phyloP scores from a whole-genome alignment of 2,113 vertebrate genomes.

The Abramis brama region DNA sequence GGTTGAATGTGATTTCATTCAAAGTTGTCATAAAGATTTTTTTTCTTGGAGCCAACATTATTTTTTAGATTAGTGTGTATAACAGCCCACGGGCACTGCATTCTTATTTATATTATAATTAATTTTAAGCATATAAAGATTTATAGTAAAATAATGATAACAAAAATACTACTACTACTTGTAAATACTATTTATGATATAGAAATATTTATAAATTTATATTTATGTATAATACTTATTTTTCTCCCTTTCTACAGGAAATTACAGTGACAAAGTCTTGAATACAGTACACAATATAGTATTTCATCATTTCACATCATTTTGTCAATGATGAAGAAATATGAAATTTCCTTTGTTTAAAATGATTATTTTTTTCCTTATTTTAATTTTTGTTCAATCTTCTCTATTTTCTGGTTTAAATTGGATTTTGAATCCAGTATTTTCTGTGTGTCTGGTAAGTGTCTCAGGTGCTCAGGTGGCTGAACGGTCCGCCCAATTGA shows the following conservation, averaged over 20 bases:
- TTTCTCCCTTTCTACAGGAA: background rate
- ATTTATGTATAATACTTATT: too few species aligned
- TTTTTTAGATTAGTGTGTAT: background rate
- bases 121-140: background rate
- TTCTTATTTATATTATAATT: background rate
- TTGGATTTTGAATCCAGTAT: background rate
- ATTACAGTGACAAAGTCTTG: background rate
- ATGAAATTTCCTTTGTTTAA: background rate
- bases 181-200: too few species aligned
- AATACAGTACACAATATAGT: background rate
- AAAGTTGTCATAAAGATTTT: too few species aligned
- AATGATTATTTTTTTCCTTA: too few species aligned
- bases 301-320: background rate
- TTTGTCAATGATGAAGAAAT: background rate
- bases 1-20: too few species aligned
- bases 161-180: too few species aligned
- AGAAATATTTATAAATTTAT: too few species aligned
- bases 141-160: background rate
- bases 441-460: background rate
- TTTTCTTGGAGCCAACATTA: too few species aligned
- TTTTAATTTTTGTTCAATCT: background rate
- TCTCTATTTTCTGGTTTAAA: background rate
- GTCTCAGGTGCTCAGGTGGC: slow-evolving; percentile 2
- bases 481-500: background rate
- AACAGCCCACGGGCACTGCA: background rate